Conservation (phyloP, 64 coral and sea anemone species). For the Trachythela sp. region DNA sequence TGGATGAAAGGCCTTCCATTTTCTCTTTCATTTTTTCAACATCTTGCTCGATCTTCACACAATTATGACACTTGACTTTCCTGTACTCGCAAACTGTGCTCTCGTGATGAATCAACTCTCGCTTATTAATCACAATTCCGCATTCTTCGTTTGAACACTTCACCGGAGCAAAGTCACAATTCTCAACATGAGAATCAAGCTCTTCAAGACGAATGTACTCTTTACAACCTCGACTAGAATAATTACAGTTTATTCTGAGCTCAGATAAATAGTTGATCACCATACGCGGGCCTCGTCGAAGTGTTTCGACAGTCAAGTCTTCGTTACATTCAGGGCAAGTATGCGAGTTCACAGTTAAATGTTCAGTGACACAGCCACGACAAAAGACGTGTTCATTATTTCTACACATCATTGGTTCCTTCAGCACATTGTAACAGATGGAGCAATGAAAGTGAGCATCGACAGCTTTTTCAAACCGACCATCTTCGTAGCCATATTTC, state of each 20-base stretch:
- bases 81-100: neutral
- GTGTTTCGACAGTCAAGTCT: neutral
- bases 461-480: neutral
- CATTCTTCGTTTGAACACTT: neutral
- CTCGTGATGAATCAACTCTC: neutral
- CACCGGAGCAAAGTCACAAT: neutral
- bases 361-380: neutral
- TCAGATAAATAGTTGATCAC: neutral
- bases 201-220: neutral
- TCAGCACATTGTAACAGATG: slow-evolving; percentile 1
- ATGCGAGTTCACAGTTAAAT: neutral
- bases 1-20: neutral
- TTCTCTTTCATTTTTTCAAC: neutral
- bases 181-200: neutral
- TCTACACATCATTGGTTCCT: slow-evolving; percentile 11
- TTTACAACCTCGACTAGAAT: neutral
- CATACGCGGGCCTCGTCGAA: neutral
- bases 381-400: neutral
- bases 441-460: neutral
- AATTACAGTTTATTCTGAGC: neutral
- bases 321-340: slow-evolving; percentile 5
- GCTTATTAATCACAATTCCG: neutral
- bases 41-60: neutral
- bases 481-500: neutral
- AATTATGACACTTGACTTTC: neutral